Evolutionary conservation across 2,113 vertebrate genomes (phyloP), one percentile per base, ranked within the genome.

Genomic region (Corydoras maculifer): DNA sequence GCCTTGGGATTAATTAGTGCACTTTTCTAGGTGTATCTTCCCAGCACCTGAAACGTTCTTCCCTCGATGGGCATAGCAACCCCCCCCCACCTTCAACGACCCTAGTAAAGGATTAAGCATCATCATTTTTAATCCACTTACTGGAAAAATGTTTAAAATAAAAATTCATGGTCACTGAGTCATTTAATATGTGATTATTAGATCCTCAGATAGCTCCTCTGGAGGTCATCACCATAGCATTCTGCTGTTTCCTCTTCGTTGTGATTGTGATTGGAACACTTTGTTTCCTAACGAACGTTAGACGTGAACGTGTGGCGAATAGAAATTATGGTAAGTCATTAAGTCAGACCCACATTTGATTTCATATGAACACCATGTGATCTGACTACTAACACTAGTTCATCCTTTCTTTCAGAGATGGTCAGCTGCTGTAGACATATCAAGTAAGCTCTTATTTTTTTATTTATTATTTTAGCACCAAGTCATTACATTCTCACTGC

Each of bases 211-310:
- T 67, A 9, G 64, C 49, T 2, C 31, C 64, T 8, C 59, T 76
- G 3, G 87, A 88, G 54, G 48, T 65, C 18, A 74, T 90, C 3
- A 64, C 69, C 5, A 73, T 89, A 0, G 18, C 14, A 0, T 88
- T 91, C 77, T 86, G 84, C 81, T 80, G 82, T 60, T 84, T 88
- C 59, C 50, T 89, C 30, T n/a, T 87, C 0, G 43, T 88, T 65
- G 70, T 58, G 51, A 51, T 90, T 49, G 67, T 68, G 5, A 75
- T 67, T 61, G 70, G 75, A 11, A 62, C 58, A 0, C 60, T 8
- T 69, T 84, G 71, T 8, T 7, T 86, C 15, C 73, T 75, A 74
- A 78, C 58, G 29, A 79, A 68, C 68, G 61, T 68, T 25, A 54
- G 72, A 3, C 5, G 49, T 57, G 12, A 65, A 31, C 25, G 6